These are phyloP conservation scores for Eucidaris tribuloides DNA, from an alignment of 35 echinoderm and acorn worm species.

Conservation along the genomic window DNA sequence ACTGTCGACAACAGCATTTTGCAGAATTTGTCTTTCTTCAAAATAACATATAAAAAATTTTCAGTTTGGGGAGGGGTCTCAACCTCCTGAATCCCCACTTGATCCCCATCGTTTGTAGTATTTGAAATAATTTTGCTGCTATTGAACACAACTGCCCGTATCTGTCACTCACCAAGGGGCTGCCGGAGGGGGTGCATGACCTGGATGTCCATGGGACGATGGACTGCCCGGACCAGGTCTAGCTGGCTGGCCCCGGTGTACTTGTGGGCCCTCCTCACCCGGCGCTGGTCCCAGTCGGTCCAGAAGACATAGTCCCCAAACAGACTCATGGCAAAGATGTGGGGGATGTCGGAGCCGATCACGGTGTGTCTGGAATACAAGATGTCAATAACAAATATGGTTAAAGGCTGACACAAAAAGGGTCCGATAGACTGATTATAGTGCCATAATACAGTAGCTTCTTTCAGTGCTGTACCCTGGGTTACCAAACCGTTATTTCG, in stretches of 20 bases:
- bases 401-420: background rate
- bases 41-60: too few species aligned
- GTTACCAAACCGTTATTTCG: too few species aligned
- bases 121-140: too few species aligned
- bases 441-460: too few species aligned
- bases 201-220: conserved; percentile 83
- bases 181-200: conserved; percentile 71
- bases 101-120: too few species aligned
- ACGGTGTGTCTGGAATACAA: conserved; percentile 57
- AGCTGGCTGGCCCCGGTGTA: conserved; percentile 51
- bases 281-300: conserved; percentile 79
- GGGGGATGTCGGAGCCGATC: conserved; percentile 48
- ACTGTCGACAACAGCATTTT: too few species aligned
- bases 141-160: too few species aligned
- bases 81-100: too few species aligned
- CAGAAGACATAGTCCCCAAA: conserved; percentile 84
- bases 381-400: too few species aligned
- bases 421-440: background rate
- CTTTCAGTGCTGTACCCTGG: too few species aligned
- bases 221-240: conserved; percentile 19
- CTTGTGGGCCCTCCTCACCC: conserved; percentile 71
- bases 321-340: conserved; percentile 83
- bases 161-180: conserved; percentile 35
- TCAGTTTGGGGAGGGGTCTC: too few species aligned
- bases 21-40: too few species aligned